Base-by-base conservation (phyloP, 2,888 invertebrate species). In the Esperia sulphurella region DNA sequence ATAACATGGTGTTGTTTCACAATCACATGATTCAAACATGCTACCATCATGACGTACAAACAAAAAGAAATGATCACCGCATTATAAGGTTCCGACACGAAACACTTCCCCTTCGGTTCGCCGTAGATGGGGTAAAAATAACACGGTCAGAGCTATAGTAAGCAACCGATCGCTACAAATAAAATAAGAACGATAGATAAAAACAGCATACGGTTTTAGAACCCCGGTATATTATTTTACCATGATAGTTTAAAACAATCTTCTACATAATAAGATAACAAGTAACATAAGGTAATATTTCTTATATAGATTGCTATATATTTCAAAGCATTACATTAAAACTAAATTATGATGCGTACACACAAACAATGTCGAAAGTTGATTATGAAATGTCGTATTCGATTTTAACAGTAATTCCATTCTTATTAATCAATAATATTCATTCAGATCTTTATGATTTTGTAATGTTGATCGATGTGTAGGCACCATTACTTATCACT, bases 141-240 rank as follows among this genome's bases (percentile, higher is more conserved):
- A 21, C 21, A 21, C 21, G 21, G 5, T 2, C 21, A 21, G 21
- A 21, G 21, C 21, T 21, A 21, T 21, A 21, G 21, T 21, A 21
- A 21, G 21, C 21, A 8, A 31, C 31, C 10, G 31, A 31, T 31
- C 10, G 31, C 7, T 14, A 41, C 9, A 41, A 41, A 41, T 41
- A 41, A 41, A 41, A 41, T 28, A 1, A 13, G 21, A 41, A 1
- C 10, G 14, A 39, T 14, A 39, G 12, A 12, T 21, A 42, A 42
- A 37, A 43, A 35, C 37, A 12, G 37, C 39, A 30, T 35, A 41
- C 21, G 49, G 45, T 46, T 46, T 50, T 8, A 29, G 14, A 41
- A 45, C 44, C 40, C 41, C 21, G 35, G 43, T 50, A 46, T 44
- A 50, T 46, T 44, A 50, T 43, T 50, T 40, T 50, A 50, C 44